A percentile compares a stretch with the other conserved stretches of the same genome.
Conservation (phyloP, 1,140 invertebrate species). For the Pogonomyrmex barbatus region DNA sequence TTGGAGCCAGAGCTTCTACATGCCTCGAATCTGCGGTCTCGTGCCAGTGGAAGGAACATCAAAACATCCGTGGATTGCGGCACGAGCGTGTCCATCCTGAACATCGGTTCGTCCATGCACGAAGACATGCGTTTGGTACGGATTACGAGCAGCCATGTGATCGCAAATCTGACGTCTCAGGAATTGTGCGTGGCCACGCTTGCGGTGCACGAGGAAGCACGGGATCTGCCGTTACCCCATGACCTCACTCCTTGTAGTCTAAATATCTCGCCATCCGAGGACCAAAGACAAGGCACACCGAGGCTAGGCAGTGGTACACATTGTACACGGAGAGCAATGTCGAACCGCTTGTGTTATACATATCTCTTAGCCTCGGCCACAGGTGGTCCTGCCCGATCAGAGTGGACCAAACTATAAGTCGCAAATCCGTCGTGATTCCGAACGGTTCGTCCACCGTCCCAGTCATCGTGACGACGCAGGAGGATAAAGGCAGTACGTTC, state of each 20-base stretch:
- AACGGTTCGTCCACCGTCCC: slow-evolving; percentile 82
- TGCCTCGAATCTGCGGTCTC: slow-evolving; percentile 87
- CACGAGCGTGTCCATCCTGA: slow-evolving; percentile 84
- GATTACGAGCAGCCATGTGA: slow-evolving; percentile 87
- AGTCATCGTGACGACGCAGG: slow-evolving; percentile 86
- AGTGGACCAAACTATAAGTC: slow-evolving; percentile 85
- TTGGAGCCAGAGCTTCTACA: slow-evolving; percentile 88
- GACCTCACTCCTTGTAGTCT: slow-evolving; percentile 82
- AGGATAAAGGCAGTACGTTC: slow-evolving; percentile 87
- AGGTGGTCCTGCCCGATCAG: slow-evolving; percentile 87
- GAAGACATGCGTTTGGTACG: slow-evolving; percentile 87
- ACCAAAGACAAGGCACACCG: slow-evolving; percentile 85
- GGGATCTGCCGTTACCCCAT: slow-evolving; percentile 79
- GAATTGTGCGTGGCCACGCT: slow-evolving; percentile 86
- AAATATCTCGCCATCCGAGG: slow-evolving; percentile 81
- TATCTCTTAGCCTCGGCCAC: slow-evolving; percentile 82
- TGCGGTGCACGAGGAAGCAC: slow-evolving; percentile 83
- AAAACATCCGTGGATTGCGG: slow-evolving; percentile 86
- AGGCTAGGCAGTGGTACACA: slow-evolving; percentile 85
- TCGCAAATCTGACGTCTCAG: slow-evolving; percentile 86
- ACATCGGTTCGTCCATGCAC: slow-evolving; percentile 85
- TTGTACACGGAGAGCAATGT: slow-evolving; percentile 80
- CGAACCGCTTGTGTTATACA: slow-evolving; percentile 79
- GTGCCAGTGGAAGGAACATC: slow-evolving; percentile 87
- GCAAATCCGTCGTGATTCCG: slow-evolving; percentile 84